Base-by-base conservation (phyloP, 1,140 invertebrate species). In the Trichoplusia ni region DNA sequence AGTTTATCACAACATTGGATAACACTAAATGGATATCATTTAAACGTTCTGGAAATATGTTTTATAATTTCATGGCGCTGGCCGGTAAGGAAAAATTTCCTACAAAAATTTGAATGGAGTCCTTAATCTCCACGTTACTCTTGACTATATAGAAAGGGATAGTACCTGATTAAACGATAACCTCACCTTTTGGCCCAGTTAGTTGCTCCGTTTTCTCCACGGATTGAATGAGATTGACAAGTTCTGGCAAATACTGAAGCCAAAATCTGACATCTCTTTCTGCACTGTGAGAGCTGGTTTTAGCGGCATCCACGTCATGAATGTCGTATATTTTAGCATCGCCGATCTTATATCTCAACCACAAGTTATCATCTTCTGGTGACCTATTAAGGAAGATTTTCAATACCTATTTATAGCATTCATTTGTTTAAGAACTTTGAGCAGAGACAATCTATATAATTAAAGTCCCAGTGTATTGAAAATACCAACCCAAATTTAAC, bases 401-500 rank as follows among this genome's bases (percentile, higher is more conserved):
- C 38, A 62, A 16, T 53, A 58, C 7, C 18, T 37, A 38, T 16
- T 4, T 8, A 14, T 14, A 11, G n/a, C n/a, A n/a, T n/a, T n/a
- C n/a, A n/a, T n/a, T n/a, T n/a, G n/a, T n/a, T 21, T 21, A n/a
- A 19, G 2, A 38, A 18, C n/a, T 13, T 14, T 4, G 2, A 13
- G 9, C 6, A 37, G n/a, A n/a, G n/a, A n/a, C n/a, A n/a, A n/a
- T n/a, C n/a, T n/a, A n/a, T n/a, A n/a, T n/a, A n/a, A n/a, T n/a
- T n/a, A n/a, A n/a, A n/a, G n/a, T n/a, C n/a, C n/a, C n/a, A n/a
- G n/a, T n/a, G n/a, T n/a, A n/a, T n/a, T n/a, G 25, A 27, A 27
- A 27, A 3, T 4, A 4, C 75, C 75, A 84, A 93, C 93, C 94
- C 94, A 79, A 90, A 91, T 69, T 91, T 93, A 1, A 94, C 88